Evolutionary conservation across 92 coral and sea anemone genomes (phyloP), one percentile per base, ranked within the genome.

Genomic region (Actinostola sp.): DNA sequence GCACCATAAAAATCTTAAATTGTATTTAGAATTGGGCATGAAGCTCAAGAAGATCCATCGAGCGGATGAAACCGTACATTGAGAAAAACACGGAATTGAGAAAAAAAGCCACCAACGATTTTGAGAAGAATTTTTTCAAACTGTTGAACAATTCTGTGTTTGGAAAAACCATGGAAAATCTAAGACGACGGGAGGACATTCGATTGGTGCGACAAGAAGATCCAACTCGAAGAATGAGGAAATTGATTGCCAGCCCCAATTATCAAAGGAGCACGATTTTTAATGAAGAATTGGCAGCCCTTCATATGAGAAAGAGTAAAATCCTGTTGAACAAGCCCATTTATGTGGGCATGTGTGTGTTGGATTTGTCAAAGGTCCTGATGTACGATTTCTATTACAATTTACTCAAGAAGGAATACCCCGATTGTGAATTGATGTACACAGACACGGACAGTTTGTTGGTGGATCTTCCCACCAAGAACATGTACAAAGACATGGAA

Each of bases 361-460:
- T 80, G 8, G 85, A 80, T n/a, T 28, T 73, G 0, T 52, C 61
- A 29, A 81, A 81, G 28, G 55, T 21, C 14, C 53, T 73, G 11
- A 73, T 81, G 81, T 81, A 61, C 19, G 57, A 73, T 6, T 70
- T 78, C 36, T 71, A 38, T 32, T 78, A 73, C 29, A 45, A 73
- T 0, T 19, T 63, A 0, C 23, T 81, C 14, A 73, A 73, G 23
- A 20, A 16, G 7, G 35, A 74, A 30, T 81, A 73, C 54, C 67
- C 75, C 2, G 27, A 77, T 0, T 49, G 66, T 24, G 36, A 65
- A 19, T 35, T 80, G 1, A 42, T 80, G 0, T 80, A 72, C 43
- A 80, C 81, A 30, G 86, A 63, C 61, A 81, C 86, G 0, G 86
- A 81, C 68, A 26, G 54, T 11, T 63, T 81, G 15, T 8, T 81